phyloP scores from a whole-genome alignment of 2,113 vertebrate species.

The Nesospiza acunhae region DNA sequence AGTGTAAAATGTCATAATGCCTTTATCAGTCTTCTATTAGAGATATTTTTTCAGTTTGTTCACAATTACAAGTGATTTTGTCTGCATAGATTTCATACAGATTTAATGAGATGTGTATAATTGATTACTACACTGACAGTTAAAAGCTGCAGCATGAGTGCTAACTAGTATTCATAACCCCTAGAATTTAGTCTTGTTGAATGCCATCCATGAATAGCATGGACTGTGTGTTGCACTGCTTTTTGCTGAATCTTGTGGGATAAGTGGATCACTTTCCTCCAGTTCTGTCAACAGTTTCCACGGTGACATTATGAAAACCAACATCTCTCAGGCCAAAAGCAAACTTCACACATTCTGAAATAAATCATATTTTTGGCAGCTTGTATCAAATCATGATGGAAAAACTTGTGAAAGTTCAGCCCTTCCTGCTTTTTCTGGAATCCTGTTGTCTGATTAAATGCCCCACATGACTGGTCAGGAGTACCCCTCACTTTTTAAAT shows the following conservation, averaged over 20 bases:
- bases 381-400: not conserved
- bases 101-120: not conserved
- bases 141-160: not conserved
- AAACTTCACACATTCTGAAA: constrained; percentile 43
- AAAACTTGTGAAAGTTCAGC: not conserved
- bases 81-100: not conserved
- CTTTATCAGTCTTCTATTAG: not conserved
- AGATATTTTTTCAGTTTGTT: not conserved
- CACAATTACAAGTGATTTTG: not conserved
- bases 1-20: not conserved
- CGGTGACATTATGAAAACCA: not conserved
- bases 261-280: not conserved
- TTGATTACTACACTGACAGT: not conserved
- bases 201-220: not conserved
- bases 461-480: not conserved
- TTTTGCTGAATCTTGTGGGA: not conserved
- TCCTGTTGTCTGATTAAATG: not conserved
- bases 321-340: constrained; percentile 4
- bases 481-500: not conserved
- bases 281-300: constrained; percentile 30
- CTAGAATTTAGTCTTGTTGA: not conserved
- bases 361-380: constrained; percentile 15
- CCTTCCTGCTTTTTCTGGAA: not conserved
- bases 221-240: not conserved
- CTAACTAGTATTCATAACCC: not conserved